These are phyloP conservation scores for Drosophila quinaria DNA, from an alignment of 2,888 invertebrate genomes.

Conservation along the genomic window DNA sequence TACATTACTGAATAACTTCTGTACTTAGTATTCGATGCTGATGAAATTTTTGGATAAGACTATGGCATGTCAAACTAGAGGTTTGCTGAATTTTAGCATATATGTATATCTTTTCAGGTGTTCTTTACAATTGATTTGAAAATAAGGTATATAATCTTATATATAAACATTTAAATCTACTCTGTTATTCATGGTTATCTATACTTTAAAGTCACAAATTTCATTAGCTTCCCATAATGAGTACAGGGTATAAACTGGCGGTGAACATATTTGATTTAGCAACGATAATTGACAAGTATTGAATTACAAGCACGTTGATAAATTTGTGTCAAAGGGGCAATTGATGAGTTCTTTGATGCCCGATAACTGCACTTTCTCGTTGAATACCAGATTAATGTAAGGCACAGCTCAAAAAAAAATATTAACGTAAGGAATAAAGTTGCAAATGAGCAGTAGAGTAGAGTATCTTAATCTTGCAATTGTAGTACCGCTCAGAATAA, in stretches of 20 bases:
- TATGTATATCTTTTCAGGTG: no score
- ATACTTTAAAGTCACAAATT: neutral
- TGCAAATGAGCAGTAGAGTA: slow-evolving; percentile 1
- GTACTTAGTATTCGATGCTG: no score
- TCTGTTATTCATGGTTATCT: neutral
- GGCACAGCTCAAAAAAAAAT: slow-evolving; percentile 1
- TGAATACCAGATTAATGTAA: slow-evolving; percentile 9
- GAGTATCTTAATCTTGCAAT: neutral
- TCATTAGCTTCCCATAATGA: neutral
- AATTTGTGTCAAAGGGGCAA: slow-evolving; percentile 30
- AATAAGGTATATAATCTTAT: neutral
- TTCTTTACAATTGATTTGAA: no score
- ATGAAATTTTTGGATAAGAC: no score
- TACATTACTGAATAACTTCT: no score
- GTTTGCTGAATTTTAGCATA: no score
- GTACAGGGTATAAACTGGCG: slow-evolving; percentile 1
- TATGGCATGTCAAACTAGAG: no score
- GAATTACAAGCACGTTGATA: slow-evolving; percentile 39
- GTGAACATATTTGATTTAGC: slow-evolving; percentile 41
- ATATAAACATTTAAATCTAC: no score
- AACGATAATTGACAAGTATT: slow-evolving; percentile 57
- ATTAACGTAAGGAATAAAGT: slow-evolving; percentile 5
- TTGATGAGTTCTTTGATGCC: slow-evolving; percentile 6
- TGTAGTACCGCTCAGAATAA: slow-evolving; percentile 16
- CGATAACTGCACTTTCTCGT: slow-evolving; percentile 16